These are phyloP conservation scores for Paedocypris sp. DNA, from an alignment of 2,113 vertebrate genomes.

Conservation along the genomic window DNA sequence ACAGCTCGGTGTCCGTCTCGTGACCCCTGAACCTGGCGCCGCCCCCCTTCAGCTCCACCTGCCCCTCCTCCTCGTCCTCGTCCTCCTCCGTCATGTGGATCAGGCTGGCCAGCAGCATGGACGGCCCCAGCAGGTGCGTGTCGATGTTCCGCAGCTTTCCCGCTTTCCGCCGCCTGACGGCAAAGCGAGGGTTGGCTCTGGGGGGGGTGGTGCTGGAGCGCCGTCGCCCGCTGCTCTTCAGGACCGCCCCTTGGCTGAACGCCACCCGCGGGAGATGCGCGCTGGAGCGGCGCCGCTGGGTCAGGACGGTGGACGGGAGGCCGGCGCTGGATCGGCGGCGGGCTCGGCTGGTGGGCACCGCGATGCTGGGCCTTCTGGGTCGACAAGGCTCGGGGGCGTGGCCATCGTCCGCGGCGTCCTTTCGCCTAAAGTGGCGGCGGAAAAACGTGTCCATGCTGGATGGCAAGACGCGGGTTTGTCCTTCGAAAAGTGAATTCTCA, in stretches of 20 bases:
- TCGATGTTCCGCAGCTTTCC: constrained; percentile 24
- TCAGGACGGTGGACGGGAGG: constrained; percentile 61
- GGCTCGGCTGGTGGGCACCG: constrained; percentile 71
- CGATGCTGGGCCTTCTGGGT: constrained; percentile 50
- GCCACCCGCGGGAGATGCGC: constrained; percentile 34
- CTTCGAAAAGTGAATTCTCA: constrained; percentile 16
- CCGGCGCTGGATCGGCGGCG: constrained; percentile 70
- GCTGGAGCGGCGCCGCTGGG: constrained; percentile 62
- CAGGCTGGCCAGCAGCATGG: constrained; percentile 55
- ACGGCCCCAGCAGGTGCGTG: constrained; percentile 49
- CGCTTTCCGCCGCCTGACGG: constrained; percentile 41
- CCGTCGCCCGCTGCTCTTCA: constrained; percentile 39
- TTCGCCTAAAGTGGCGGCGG: constrained; percentile 75
- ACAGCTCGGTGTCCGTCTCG: constrained; percentile 24
- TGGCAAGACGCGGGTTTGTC: constrained; percentile 1
- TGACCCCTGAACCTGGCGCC: constrained; percentile 19
- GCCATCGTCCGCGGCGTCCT: constrained; percentile 31
- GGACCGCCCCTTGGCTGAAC: constrained; percentile 11
- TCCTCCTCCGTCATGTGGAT: constrained; percentile 50
- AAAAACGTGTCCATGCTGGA: constrained; percentile 84
- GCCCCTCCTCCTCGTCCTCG: constrained; percentile 40
- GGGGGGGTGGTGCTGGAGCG: constrained; percentile 78
- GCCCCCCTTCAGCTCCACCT: constrained; percentile 44
- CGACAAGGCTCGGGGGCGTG: constrained; percentile 12
- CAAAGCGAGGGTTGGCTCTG: constrained; percentile 66